Base-by-base conservation (phyloP, 2,113 vertebrate species). In the Propithecus coquereli region DNA sequence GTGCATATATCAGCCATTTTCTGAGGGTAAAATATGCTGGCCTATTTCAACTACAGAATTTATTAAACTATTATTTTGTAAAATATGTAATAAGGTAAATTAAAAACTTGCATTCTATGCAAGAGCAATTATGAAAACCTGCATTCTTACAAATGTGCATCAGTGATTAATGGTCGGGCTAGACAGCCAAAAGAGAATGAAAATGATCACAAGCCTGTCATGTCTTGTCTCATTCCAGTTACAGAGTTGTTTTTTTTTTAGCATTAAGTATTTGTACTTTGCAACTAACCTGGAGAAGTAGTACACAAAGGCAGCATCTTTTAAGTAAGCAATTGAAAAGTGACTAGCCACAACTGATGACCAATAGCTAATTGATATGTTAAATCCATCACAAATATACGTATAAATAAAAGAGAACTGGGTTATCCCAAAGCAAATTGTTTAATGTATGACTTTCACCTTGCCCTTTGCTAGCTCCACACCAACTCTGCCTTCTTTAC, bases 61-160 rank as follows among this genome's bases (percentile, higher is more conserved):
- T 85, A 96, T 89, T 76, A 94, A 76, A 76, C 3, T 74, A 8
- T n/a, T n/a, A 70, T 89, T 95, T 95, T 89, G 4, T 32, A 70
- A 94, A 50, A 57, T 32, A 65, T 81, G 20, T 59, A n/a, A 34
- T 66, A 87, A 16, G n/a, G 23, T 0, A 74, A 74, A 92, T 68
- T 70, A 18, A 86, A 87, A 90, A 45, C 40, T 52, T 89, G 27
- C 45, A 25, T 87, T 80, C 40, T 59, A 34, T 74, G 40, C 17
- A 81, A 93, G 10, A 70, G 22, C 30, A 91, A 32, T 57, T 50
- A 70, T n/a, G 2, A 82, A 74, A 96, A 61, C 20, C 20, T 85
- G 10, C 6, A 4, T 57, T 88, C 32, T 68, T 84, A 82, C 34
- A 34, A 77, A 59, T 90, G 20, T 43, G 34, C 4, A 70, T 63